Percentiles rank a stretch among this genome's conserved stretches.
Evolutionary conservation across 2,888 invertebrate genomes (phyloP).

Genomic region (Brachyopa scutellaris): DNA sequence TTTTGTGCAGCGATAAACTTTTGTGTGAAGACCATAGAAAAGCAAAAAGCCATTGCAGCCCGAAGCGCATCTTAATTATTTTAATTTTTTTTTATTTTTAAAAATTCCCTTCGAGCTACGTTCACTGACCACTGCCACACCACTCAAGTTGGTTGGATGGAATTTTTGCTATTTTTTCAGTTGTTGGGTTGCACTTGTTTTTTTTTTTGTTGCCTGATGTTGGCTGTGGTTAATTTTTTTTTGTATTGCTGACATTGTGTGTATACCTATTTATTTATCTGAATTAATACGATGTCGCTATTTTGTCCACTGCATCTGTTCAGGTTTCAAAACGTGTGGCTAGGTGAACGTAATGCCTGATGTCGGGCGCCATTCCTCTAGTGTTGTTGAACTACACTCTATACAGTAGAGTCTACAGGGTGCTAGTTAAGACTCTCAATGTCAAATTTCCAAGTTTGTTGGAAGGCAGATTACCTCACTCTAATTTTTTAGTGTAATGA

Average conservation of each 20-base stretch:
- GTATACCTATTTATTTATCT: slow-evolving; percentile 54
- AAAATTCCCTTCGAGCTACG: slow-evolving; percentile 25
- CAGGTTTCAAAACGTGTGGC: no score
- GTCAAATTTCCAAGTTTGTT: no score
- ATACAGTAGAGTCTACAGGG: no score
- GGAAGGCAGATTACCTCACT: no score
- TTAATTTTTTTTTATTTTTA: slow-evolving; percentile 43
- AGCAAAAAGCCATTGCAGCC: slow-evolving; percentile 18
- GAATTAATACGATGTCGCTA: slow-evolving; percentile 44
- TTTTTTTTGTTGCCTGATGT: slow-evolving; percentile 16
- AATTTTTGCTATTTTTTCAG: background rate
- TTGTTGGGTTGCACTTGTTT: slow-evolving; percentile 6
- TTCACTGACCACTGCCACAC: slow-evolving; percentile 19
- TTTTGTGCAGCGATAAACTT: background rate
- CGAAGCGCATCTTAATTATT: slow-evolving; percentile 47
- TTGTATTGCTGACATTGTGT: slow-evolving; percentile 22
- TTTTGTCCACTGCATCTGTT: background rate
- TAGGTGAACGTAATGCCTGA: no score
- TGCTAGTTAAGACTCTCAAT: no score
- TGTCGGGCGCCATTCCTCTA: background rate
- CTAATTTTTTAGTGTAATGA: no score
- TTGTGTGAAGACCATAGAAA: background rate
- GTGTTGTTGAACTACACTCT: no score
- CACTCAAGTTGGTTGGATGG: slow-evolving; percentile 22
- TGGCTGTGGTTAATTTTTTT: slow-evolving; percentile 57